phyloP scores from a whole-genome alignment of 2,113 vertebrate species.

The Leucoraja erinaceus region DNA sequence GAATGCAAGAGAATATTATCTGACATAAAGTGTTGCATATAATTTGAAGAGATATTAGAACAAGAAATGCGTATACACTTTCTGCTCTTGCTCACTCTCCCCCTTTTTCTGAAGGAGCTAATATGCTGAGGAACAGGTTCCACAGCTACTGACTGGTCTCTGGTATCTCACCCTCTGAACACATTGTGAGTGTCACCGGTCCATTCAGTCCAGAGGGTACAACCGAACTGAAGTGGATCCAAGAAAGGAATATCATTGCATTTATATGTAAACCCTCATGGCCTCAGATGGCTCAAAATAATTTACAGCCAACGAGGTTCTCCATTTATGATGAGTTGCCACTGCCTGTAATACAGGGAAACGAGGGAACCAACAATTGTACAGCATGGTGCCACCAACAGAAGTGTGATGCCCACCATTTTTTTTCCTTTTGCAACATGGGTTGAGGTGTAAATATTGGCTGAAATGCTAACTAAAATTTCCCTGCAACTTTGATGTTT shows the following conservation, averaged over 20 bases:
- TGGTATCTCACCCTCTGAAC: not conserved
- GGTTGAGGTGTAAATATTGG: not conserved
- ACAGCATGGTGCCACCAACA: not conserved
- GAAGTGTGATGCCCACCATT: not conserved
- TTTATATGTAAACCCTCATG: not conserved
- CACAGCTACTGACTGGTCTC: not conserved
- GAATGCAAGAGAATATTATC: not conserved
- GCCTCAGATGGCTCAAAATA: not conserved
- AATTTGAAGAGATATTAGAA: not conserved
- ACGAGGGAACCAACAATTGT: not conserved
- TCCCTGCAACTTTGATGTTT: not conserved
- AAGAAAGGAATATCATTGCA: not conserved
- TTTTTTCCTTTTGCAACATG: not conserved
- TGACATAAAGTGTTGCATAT: not conserved
- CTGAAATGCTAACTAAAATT: not conserved
- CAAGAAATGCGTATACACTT: not conserved
- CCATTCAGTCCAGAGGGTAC: not conserved
- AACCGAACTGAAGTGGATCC: not conserved
- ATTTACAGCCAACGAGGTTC: not conserved
- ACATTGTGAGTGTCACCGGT: not conserved
- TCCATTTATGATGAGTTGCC: not conserved
- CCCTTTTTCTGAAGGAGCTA: not conserved
- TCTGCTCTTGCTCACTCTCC: not conserved
- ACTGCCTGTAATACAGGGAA: not conserved
- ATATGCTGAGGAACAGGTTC: not conserved